Percentiles rank a stretch among this genome's conserved stretches.
Conservation (phyloP, 2,797 vertebrate species). For the Trematomus bernacchii region DNA sequence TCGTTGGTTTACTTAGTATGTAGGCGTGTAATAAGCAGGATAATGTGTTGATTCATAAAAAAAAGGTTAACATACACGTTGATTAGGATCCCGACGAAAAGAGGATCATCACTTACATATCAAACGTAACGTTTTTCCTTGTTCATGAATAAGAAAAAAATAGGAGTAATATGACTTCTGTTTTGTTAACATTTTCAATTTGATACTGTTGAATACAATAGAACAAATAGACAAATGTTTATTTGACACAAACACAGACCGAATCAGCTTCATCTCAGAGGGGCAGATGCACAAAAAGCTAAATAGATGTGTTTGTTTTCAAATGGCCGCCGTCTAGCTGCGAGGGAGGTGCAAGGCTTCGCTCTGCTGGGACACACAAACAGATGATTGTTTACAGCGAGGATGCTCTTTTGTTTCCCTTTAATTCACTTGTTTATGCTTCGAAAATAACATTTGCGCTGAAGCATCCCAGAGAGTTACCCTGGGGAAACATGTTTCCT, state of each 20-base stretch:
- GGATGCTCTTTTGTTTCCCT: slow-evolving; percentile 50
- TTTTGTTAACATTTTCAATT: background rate
- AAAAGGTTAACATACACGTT: too few relatives aligned
- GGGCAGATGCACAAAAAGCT: slow-evolving; percentile 40
- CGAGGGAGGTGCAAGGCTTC: slow-evolving; percentile 41
- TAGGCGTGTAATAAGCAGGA: too few relatives aligned
- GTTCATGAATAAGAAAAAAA: too few relatives aligned
- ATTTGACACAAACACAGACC: slow-evolving; percentile 12
- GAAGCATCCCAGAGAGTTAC: slow-evolving; percentile 43
- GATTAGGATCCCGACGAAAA: too few relatives aligned
- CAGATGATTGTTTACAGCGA: slow-evolving; percentile 65
- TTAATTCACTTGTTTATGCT: slow-evolving; percentile 65
- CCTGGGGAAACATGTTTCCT: slow-evolving; percentile 43
- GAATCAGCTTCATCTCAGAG: slow-evolving; percentile 44
- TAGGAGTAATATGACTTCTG: background rate
- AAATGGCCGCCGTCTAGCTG: slow-evolving; percentile 54
- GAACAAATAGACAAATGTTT: too few relatives aligned
- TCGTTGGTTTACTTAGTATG: too few relatives aligned
- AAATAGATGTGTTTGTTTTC: slow-evolving; percentile 70
- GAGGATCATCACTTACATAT: too few relatives aligned
- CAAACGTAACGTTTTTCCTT: too few relatives aligned
- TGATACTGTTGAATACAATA: too few relatives aligned
- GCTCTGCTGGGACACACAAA: slow-evolving; percentile 49
- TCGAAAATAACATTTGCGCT: slow-evolving; percentile 59
- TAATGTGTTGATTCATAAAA: too few relatives aligned